These are phyloP conservation scores for Odontamblyopus rebecca DNA, from an alignment of 2,797 vertebrate genomes.

Conservation along the genomic window DNA sequence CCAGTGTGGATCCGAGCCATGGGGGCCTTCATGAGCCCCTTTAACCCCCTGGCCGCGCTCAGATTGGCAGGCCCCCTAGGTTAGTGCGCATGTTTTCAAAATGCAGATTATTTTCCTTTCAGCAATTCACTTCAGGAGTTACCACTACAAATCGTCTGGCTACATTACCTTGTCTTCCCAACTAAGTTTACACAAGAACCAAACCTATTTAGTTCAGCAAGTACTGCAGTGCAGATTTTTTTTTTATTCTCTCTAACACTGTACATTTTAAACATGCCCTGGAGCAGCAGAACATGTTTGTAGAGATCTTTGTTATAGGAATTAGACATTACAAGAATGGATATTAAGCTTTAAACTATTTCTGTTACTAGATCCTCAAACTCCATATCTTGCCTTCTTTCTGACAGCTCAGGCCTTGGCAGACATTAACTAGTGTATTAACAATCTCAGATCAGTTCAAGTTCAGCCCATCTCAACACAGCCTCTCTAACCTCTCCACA, in stretches of 20 bases:
- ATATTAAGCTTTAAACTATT: too few relatives aligned
- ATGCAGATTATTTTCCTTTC: neutral
- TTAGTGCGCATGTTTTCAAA: slow-evolving; percentile 48
- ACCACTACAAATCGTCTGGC: neutral
- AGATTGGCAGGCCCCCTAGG: slow-evolving; percentile 92
- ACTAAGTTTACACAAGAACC: neutral
- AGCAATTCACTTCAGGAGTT: neutral
- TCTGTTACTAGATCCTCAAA: neutral
- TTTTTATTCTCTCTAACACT: too few relatives aligned
- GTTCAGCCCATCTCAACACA: neutral
- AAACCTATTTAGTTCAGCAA: neutral
- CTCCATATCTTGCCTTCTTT: neutral
- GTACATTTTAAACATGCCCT: too few relatives aligned
- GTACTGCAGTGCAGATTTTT: neutral
- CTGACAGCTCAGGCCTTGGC: neutral
- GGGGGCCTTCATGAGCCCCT: slow-evolving; percentile 88
- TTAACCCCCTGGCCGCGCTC: slow-evolving; percentile 91
- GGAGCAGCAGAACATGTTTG: too few relatives aligned
- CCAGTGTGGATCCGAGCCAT: slow-evolving; percentile 93
- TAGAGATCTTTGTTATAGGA: too few relatives aligned
- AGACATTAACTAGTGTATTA: neutral
- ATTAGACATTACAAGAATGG: too few relatives aligned
- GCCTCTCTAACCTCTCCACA: neutral
- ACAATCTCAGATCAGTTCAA: neutral
- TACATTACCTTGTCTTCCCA: neutral